These are phyloP conservation scores for Metellina segmentata DNA, from an alignment of 2,888 invertebrate species.

Conservation along the genomic window DNA sequence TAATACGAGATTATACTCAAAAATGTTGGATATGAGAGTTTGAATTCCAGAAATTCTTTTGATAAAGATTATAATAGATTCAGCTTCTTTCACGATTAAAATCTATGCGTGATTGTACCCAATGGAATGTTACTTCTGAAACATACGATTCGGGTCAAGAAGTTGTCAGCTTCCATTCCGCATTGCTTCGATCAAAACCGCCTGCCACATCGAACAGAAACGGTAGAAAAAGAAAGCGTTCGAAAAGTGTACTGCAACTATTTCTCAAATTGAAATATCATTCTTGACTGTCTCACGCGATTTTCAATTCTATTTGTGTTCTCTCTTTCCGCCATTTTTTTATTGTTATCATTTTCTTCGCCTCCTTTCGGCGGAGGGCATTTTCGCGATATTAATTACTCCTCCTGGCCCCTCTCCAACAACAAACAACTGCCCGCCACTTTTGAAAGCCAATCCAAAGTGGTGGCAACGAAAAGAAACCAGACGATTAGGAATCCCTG, in stretches of 20 bases:
- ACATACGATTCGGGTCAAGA: too few species aligned
- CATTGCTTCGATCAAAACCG: too few species aligned
- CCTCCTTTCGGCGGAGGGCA: too few species aligned
- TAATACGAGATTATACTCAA: too few species aligned
- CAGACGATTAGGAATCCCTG: not conserved
- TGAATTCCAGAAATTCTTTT: too few species aligned
- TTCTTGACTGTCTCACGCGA: not conserved
- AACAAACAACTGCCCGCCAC: not conserved
- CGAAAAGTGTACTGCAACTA: not conserved
- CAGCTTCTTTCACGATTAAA: too few species aligned
- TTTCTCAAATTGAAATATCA: not conserved
- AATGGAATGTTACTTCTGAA: too few species aligned
- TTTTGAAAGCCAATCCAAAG: not conserved
- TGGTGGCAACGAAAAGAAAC: not conserved
- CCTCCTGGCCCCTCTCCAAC: not conserved
- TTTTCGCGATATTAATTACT: not conserved
- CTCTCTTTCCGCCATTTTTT: not conserved
- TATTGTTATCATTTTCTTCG: not conserved
- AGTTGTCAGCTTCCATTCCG: too few species aligned
- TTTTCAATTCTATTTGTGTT: not conserved
- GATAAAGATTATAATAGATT: too few species aligned
- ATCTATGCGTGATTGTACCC: too few species aligned
- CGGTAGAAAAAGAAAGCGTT: not conserved
- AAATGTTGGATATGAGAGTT: too few species aligned
- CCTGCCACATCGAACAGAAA: not conserved